A percentile compares a stretch with the other conserved stretches of the same genome.
phyloP scores from a whole-genome alignment of 2,888 invertebrate species.

The Stenotaenia linearis region DNA sequence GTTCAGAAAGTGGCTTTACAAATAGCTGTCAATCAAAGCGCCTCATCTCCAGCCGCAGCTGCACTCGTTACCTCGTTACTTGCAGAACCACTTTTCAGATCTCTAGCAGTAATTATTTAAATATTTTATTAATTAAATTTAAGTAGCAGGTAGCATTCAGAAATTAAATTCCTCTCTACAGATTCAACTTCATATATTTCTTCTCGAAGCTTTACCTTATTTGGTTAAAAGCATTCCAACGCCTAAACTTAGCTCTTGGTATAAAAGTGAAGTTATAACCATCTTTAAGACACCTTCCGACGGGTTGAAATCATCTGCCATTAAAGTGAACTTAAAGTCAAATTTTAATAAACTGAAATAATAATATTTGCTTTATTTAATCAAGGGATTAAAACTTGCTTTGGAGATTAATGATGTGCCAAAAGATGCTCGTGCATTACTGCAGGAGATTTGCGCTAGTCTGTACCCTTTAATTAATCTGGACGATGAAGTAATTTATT shows the following conservation, averaged over 20 bases:
- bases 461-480: not conserved
- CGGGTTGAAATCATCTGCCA: not conserved
- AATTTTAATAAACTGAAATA: not conserved
- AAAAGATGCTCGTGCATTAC: too few relatives aligned
- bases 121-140: not conserved
- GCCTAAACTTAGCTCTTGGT: not conserved
- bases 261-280: not conserved
- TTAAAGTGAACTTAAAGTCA: not conserved
- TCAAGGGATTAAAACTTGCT: not conserved
- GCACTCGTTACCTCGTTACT: not conserved
- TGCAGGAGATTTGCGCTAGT: not conserved
- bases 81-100: not conserved
- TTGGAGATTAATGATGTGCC: not conserved
- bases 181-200: not conserved
- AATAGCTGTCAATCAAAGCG: not conserved
- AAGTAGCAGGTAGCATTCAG: too few relatives aligned
- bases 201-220: not conserved
- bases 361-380: not conserved
- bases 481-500: not conserved
- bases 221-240: not conserved
- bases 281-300: not conserved
- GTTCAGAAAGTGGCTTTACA: not conserved
- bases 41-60: not conserved
- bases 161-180: too few relatives aligned
- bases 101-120: not conserved